Evolutionary conservation across 2,113 vertebrate genomes (phyloP).

Genomic region (Tapirus terrestris): DNA sequence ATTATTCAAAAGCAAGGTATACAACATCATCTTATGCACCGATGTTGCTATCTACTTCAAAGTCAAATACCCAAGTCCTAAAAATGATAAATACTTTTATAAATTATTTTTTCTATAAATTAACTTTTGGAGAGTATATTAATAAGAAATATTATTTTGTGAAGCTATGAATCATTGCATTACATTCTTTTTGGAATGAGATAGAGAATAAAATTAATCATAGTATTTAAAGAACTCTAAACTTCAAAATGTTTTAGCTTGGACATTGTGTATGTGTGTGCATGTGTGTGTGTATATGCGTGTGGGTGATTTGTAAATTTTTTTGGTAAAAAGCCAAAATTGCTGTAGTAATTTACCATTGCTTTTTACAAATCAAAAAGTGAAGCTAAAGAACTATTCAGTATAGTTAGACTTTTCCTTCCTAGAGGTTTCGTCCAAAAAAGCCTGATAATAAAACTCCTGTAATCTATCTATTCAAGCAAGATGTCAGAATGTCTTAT

Average conservation of each 20-base stretch:
- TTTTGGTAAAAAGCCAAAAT: neutral
- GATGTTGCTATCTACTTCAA: neutral
- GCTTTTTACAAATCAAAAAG: neutral
- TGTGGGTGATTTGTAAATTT: neutral
- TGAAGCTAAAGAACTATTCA: neutral
- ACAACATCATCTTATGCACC: neutral
- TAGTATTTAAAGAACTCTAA: neutral
- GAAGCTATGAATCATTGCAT: neutral
- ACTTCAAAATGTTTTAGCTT: neutral
- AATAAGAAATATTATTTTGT: neutral
- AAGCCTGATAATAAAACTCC: neutral
- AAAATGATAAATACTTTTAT: neutral
- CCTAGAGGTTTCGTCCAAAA: neutral
- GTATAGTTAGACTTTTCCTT: neutral
- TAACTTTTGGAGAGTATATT: constrained; percentile 2
- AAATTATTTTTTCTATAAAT: neutral
- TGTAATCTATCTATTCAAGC: neutral
- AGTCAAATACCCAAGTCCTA: neutral
- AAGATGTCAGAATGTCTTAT: neutral
- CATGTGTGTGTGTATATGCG: neutral
- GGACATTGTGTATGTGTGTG: neutral
- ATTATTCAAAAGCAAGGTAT: neutral
- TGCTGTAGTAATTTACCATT: neutral
- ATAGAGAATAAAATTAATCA: neutral
- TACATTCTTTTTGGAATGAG: neutral